Evolutionary conservation across 2,888 invertebrate species (phyloP).

Genomic region (Caenorhabditis doughertyi): DNA sequence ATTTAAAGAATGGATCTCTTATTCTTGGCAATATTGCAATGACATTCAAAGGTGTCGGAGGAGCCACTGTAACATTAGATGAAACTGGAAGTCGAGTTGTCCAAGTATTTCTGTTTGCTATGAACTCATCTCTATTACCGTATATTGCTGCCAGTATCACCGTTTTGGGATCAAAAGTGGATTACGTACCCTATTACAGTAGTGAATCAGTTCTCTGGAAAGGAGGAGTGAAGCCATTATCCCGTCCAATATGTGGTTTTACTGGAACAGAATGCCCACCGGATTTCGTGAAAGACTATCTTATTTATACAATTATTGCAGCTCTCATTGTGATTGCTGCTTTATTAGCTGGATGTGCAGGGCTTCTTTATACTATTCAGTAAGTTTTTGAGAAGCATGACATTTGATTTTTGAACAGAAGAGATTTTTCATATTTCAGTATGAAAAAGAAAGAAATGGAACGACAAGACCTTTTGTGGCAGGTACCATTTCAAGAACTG

Average conservation of each 20-base stretch:
- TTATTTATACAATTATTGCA: conserved; percentile 65
- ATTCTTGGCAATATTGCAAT: conserved; percentile 44
- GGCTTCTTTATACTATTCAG: conserved; percentile 56
- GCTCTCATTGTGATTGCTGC: conserved; percentile 60
- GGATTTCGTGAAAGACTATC: conserved; percentile 67
- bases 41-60: conserved; percentile 55
- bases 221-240: conserved; percentile 28
- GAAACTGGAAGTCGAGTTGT: conserved; percentile 59
- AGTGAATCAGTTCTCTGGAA: conserved; percentile 48
- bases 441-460: conserved; percentile 64
- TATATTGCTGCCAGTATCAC: conserved; percentile 40
- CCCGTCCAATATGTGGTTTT: conserved; percentile 68
- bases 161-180: conserved; percentile 22
- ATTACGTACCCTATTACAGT: conserved; percentile 36
- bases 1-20: conserved; percentile 44
- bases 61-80: conserved; percentile 34
- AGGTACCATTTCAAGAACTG: conserved; percentile 64
- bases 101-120: conserved; percentile 43
- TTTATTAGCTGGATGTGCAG: conserved; percentile 54
- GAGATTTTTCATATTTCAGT: conserved; percentile 39
- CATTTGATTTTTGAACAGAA: background rate
- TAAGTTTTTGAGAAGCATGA: conserved; percentile 28
- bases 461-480: conserved; percentile 67
- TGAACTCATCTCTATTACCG: conserved; percentile 49
- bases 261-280: conserved; percentile 64